phyloP scores from a whole-genome alignment of 2,797 vertebrate genomes.

The Sebastes hopkinsi region DNA sequence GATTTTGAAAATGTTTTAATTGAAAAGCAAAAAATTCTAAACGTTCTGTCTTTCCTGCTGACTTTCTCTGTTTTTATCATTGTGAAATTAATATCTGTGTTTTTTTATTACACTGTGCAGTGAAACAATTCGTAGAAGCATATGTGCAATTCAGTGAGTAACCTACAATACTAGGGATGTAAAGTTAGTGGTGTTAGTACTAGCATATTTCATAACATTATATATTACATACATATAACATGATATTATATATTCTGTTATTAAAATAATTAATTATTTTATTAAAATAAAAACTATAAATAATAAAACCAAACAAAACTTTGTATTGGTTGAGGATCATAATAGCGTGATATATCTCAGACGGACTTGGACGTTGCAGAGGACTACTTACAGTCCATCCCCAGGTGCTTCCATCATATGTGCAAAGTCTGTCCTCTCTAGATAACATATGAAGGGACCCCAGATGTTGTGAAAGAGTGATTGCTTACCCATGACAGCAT shows the following conservation, averaged over 20 bases:
- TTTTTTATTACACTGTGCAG: neutral
- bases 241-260: too few relatives aligned
- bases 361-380: too few relatives aligned
- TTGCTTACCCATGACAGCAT: neutral
- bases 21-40: neutral
- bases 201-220: neutral
- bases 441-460: neutral
- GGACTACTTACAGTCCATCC: neutral
- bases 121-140: neutral
- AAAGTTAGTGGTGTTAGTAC: neutral
- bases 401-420: neutral
- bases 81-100: neutral
- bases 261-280: too few relatives aligned
- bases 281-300: too few relatives aligned
- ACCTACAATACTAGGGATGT: neutral
- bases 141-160: neutral
- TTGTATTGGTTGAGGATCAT: neutral
- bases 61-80: neutral
- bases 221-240: neutral
- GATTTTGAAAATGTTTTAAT: neutral
- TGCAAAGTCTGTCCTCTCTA: neutral
- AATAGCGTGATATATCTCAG: neutral
- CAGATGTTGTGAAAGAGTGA: neutral
- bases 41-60: neutral
- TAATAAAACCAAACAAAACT: rapidly evolving